phyloP scores from a whole-genome alignment of 2,113 vertebrate species.

The Colaptes auratus region DNA sequence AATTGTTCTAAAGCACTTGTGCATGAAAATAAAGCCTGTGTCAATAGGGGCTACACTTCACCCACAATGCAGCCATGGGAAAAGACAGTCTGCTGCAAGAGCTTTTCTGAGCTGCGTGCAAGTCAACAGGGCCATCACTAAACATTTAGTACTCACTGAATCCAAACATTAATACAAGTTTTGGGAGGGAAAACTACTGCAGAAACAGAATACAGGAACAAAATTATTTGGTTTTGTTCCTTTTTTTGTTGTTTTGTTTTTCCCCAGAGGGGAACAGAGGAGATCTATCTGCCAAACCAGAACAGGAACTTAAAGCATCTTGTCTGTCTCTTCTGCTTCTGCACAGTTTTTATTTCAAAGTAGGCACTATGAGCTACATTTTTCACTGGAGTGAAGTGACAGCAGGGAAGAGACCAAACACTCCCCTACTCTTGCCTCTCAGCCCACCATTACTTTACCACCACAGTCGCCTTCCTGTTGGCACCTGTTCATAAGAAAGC shows the following conservation, averaged over 20 bases:
- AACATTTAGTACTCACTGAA: no score
- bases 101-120: accelerated
- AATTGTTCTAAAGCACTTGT: conserved; percentile 39
- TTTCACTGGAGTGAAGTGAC: background rate
- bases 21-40: conserved; percentile 18
- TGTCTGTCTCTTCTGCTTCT: background rate
- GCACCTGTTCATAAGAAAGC: background rate
- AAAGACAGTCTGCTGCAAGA: background rate
- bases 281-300: background rate
- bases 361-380: accelerated
- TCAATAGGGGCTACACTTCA: background rate
- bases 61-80: background rate
- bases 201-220: background rate
- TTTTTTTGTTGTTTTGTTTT: background rate
- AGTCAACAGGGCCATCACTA: background rate
- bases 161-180: background rate
- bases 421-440: background rate
- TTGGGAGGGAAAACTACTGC: accelerated
- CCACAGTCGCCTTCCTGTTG: background rate
- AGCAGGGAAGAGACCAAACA: background rate
- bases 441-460: background rate
- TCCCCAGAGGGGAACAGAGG: no score
- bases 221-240: no score
- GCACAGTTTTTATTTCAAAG: background rate
- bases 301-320: background rate